Evolutionary conservation across 2,888 invertebrate genomes (phyloP).

Genomic region (Serripes groenlandicus): DNA sequence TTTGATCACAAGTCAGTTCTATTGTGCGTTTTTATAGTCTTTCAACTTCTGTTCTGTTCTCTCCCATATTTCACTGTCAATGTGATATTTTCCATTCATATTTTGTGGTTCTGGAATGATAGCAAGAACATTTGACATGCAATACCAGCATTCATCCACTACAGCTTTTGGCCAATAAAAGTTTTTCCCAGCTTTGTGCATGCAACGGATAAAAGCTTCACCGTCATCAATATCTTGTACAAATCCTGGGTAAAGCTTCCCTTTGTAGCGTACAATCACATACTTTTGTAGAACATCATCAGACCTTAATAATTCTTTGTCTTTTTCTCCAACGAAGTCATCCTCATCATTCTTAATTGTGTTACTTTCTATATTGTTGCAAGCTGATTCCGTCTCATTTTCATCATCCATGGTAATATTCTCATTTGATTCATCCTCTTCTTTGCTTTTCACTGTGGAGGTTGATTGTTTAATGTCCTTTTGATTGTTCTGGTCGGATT

Average conservation of each 20-base stretch:
- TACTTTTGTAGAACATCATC: not conserved
- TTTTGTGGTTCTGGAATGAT: not conserved
- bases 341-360: not conserved
- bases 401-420: not conserved
- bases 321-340: not conserved
- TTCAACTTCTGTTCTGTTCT: no score
- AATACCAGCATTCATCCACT: not conserved
- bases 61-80: slow-evolving; percentile 1
- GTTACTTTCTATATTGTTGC: no score
- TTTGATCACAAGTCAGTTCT: no score
- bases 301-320: no score
- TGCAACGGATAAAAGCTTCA: not conserved
- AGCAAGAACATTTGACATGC: not conserved
- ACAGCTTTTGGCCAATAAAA: slow-evolving; percentile 1
- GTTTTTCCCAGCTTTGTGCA: not conserved
- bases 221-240: not conserved
- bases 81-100: not conserved
- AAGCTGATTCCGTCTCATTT: not conserved
- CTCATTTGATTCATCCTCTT: no score
- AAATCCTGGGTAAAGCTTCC: not conserved
- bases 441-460: no score
- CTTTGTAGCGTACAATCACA: not conserved
- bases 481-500: not conserved
- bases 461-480: not conserved
- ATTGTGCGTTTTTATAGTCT: no score